Percentiles rank a stretch among this genome's conserved stretches.
These are phyloP conservation scores for Enteromius fasciolatus DNA, from an alignment of 2,797 vertebrate species.

Conservation along the genomic window DNA sequence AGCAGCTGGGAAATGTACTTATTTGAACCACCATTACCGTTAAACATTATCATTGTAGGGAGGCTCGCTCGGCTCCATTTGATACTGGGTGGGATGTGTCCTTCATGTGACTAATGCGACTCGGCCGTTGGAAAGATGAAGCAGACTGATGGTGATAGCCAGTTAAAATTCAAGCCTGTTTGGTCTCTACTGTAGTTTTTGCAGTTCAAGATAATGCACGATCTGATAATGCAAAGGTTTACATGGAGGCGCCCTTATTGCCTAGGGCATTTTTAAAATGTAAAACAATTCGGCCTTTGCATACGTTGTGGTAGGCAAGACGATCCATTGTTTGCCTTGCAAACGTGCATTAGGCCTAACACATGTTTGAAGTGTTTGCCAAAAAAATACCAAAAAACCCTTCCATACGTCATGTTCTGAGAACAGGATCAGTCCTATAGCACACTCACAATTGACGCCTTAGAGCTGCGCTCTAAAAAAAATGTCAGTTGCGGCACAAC, in stretches of 20 bases:
- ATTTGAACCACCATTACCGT: constrained; percentile 27
- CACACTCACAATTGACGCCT: neutral
- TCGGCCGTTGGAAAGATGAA: constrained; percentile 16
- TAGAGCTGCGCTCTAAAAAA: neutral
- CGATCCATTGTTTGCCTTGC: constrained; percentile 49
- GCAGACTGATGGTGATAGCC: neutral
- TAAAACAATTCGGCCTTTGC: constrained; percentile 73
- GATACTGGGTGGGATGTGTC: constrained; percentile 21
- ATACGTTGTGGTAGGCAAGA: constrained; percentile 36
- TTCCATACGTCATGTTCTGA: constrained; percentile 6
- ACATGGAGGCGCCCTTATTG: constrained; percentile 12
- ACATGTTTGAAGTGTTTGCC: neutral
- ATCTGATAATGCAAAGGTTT: constrained; percentile 26
- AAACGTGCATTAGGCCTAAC: constrained; percentile 21
- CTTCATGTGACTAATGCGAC: constrained; percentile 9
- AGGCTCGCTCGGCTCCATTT: neutral
- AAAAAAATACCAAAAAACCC: neutral
- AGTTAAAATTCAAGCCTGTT: constrained; percentile 19
- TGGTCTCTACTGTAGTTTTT: constrained; percentile 32
- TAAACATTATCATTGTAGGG: constrained; percentile 13
- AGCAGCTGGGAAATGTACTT: constrained; percentile 42
- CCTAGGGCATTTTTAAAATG: constrained; percentile 45
- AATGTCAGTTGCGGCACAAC: neutral
- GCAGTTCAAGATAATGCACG: constrained; percentile 4
- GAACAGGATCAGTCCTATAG: constrained; percentile 16